Conservation (phyloP, 1,140 invertebrate species). For the Zaprionus nigranus region DNA sequence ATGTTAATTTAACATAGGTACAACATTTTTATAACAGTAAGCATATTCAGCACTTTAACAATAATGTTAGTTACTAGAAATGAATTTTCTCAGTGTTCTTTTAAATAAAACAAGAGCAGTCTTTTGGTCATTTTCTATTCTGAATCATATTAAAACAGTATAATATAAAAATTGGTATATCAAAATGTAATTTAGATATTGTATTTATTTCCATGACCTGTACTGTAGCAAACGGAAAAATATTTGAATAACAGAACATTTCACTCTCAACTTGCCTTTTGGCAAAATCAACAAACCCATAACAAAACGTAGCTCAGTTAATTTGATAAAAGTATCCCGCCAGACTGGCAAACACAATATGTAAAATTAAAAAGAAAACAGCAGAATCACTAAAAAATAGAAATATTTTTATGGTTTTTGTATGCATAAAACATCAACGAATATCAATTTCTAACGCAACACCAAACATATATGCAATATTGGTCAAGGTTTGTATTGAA, state of each 20-base stretch:
- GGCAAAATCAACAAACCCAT: slow-evolving; percentile 1
- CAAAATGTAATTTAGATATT: not conserved
- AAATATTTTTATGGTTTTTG: slow-evolving; percentile 34
- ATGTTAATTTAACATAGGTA: not conserved
- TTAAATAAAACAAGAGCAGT: too few relatives aligned
- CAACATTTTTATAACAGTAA: too few relatives aligned
- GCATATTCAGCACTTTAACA: not conserved
- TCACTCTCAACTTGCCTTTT: slow-evolving; percentile 6
- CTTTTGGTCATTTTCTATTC: too few relatives aligned
- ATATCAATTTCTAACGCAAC: slow-evolving; percentile 41
- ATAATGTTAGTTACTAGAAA: too few relatives aligned
- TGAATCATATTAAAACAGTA: not conserved
- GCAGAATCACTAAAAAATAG: not conserved
- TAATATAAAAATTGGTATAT: not conserved
- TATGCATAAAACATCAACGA: slow-evolving; percentile 43
- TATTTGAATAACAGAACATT: slow-evolving; percentile 26
- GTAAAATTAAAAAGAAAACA: slow-evolving; percentile 17
- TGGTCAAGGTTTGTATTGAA: slow-evolving; percentile 51
- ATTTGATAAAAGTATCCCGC: slow-evolving; percentile 31
- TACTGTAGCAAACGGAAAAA: slow-evolving; percentile 8
- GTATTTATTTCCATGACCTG: slow-evolving; percentile 34
- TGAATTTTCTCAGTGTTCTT: too few relatives aligned
- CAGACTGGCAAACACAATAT: slow-evolving; percentile 15
- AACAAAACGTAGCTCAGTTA: slow-evolving; percentile 24
- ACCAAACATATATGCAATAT: slow-evolving; percentile 25